A percentile compares a stretch with the other conserved stretches of the same genome.
Evolutionary conservation across 2,797 vertebrate species (phyloP).

Genomic region (Cichlasoma orientale): DNA sequence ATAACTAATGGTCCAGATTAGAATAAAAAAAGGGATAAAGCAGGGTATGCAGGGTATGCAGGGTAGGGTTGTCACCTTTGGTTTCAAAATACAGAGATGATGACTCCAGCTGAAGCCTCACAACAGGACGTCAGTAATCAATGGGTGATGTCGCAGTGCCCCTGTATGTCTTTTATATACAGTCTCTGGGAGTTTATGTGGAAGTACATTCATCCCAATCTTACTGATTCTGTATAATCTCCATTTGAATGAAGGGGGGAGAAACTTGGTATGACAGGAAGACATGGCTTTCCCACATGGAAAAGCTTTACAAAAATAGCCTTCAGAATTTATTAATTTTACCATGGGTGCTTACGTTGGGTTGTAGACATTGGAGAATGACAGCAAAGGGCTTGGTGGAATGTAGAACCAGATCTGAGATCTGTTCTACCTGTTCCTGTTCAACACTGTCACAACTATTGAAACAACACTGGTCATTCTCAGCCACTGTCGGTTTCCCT

Average conservation of each 20-base stretch:
- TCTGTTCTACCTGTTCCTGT: constrained; percentile 32
- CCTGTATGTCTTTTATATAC: not conserved
- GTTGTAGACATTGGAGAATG: constrained; percentile 5
- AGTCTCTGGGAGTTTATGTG: not conserved
- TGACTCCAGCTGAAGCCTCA: not conserved
- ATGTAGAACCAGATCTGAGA: constrained; percentile 32
- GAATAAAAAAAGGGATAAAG: not conserved
- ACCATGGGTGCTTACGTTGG: not conserved
- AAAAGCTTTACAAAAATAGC: not conserved
- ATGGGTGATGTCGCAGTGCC: not conserved
- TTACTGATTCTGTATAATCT: not conserved
- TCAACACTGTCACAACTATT: constrained; percentile 5
- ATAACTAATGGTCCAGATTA: not conserved
- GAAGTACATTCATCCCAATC: not conserved
- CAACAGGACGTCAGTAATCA: not conserved
- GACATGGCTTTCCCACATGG: not conserved
- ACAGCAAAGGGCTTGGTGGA: constrained; percentile 21
- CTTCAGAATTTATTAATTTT: not conserved
- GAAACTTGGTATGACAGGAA: not conserved
- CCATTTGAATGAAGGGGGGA: not conserved
- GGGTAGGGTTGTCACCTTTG: not conserved
- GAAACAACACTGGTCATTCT: constrained; percentile 18
- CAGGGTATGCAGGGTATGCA: not conserved
- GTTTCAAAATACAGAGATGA: no score
- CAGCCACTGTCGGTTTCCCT: not conserved